Evolutionary conservation across 92 coral and sea anemone species (phyloP), one percentile per base, ranked within the genome.

Genomic region (Zoanthus sociatus): DNA sequence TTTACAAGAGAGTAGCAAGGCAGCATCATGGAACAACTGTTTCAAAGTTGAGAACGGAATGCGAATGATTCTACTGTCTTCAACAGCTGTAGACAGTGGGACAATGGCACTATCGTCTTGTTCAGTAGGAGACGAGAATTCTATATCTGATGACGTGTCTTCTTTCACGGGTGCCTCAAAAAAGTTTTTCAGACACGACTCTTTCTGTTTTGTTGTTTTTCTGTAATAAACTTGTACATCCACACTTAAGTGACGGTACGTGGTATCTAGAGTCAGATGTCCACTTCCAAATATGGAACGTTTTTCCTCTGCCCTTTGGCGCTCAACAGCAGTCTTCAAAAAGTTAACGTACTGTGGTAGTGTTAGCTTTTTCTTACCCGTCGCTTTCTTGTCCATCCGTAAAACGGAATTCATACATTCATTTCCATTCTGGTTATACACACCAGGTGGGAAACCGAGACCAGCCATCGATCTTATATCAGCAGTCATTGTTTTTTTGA

Each of bases 401-500:
- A 77, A 75, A 51, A 88, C 89, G 45, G 91, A 88, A 73, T 88
- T 88, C 91, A 88, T 91, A 68, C 91, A 91, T 20, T 88, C 86
- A 54, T 83, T 87, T 48, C 84, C 86, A 42, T 91, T 91, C 71
- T 91, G 89, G 81, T 87, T 68, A 70, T 91, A 78, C 0, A 91
- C 89, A 10, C 51, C 53, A 33, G 89, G 94, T 17, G 91, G 89
- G 77, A 78, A 91, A 9, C 94, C 89, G 6, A 91, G 89, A 11
- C 87, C 89, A 44, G 91, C 85, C 89, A 91, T 88, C 47, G 87
- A 84, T 21, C 84, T 46, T 21, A 88, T 67, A 1, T 77, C 89
- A 30, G 89, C 73, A 0, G 87, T 91, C 89, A 88, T 88, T 18
- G 89, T 70, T 20, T 83, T 58, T 63, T 74, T 83, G 10, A 89